A percentile compares a stretch with the other conserved stretches of the same genome.
These are phyloP conservation scores for Eospalax fontanierii DNA, from an alignment of 2,797 vertebrate species.

Conservation along the genomic window DNA sequence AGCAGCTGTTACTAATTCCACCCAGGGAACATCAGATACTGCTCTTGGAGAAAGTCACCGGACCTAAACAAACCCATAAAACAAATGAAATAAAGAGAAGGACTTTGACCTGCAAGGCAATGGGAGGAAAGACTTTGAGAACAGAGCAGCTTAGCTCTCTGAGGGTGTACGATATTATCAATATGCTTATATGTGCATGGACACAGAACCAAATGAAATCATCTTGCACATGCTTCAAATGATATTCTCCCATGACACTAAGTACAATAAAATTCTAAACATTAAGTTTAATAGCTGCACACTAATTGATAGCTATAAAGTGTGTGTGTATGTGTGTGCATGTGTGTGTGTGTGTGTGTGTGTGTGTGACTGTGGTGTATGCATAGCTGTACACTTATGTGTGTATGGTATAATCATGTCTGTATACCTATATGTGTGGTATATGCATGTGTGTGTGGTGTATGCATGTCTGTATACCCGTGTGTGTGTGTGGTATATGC, in stretches of 20 bases:
- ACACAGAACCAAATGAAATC: neutral
- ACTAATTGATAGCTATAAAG: neutral
- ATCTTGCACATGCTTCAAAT: neutral
- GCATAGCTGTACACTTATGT: too few species aligned
- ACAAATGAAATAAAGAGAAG: slow-evolving; percentile 19
- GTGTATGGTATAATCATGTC: too few species aligned
- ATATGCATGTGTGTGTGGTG: too few species aligned
- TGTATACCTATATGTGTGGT: too few species aligned
- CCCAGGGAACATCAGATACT: neutral
- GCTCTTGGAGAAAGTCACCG: neutral
- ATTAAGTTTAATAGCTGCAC: neutral
- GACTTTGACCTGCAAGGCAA: neutral
- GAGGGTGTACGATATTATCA: neutral
- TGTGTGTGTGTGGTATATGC: too few species aligned
- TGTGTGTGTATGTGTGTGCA: neutral
- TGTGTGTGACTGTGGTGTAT: too few species aligned
- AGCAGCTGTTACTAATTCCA: neutral
- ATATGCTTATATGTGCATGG: neutral
- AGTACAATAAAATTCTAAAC: neutral
- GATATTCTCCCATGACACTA: neutral
- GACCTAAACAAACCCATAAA: neutral
- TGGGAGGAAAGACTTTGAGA: neutral
- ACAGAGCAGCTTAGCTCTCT: neutral
- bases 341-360: neutral
- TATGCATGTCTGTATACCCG: too few species aligned